Conservation (phyloP, 2,797 vertebrate genomes). For the Nothura maculosa region DNA sequence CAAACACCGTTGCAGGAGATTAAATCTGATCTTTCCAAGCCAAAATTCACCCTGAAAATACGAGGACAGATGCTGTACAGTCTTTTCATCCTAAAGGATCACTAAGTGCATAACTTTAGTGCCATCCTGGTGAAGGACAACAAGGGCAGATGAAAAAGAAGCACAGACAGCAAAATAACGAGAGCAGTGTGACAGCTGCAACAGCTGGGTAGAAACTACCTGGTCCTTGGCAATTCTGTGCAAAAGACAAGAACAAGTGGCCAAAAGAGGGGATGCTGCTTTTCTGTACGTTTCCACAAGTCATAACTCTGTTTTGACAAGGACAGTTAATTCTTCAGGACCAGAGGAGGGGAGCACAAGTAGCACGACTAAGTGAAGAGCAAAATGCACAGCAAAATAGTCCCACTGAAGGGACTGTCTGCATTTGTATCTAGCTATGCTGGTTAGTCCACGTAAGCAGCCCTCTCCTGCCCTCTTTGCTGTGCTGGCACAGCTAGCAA, state of each 20-base stretch:
- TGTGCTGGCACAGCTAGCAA: neutral
- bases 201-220: conserved; percentile 33
- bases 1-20: neutral
- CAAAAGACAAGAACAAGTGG: neutral
- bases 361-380: conserved; percentile 1
- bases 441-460: neutral
- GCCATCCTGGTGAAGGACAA: conserved; percentile 2
- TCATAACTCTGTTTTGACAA: neutral
- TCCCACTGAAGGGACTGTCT: neutral
- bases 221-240: neutral
- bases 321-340: neutral
- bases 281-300: neutral
- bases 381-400: neutral
- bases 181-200: neutral
- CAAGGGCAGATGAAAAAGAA: conserved; percentile 6
- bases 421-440: neutral
- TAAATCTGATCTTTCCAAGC: neutral
- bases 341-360: neutral
- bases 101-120: neutral
- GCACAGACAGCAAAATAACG: neutral
- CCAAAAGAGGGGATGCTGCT: neutral
- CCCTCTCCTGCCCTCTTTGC: neutral
- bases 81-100: conserved; percentile 7
- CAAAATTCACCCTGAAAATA: conserved; percentile 9
- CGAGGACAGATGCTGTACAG: neutral